Conservation (phyloP, 2,888 invertebrate species). For the Melipona bicolor region DNA sequence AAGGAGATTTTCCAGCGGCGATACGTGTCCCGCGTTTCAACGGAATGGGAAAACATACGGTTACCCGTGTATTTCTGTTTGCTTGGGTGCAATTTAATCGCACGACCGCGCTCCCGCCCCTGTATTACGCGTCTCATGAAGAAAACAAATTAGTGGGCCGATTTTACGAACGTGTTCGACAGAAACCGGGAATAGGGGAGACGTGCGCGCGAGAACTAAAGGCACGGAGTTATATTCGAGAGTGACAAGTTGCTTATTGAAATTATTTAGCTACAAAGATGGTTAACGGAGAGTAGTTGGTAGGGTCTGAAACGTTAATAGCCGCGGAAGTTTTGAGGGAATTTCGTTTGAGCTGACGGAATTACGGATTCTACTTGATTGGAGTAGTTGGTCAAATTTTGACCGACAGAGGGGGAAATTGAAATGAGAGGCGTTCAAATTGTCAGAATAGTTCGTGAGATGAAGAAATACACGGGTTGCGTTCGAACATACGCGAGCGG, state of each 20-base stretch:
- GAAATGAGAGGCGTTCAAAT: neutral
- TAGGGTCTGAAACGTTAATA: slow-evolving; percentile 20
- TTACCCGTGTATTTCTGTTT: neutral
- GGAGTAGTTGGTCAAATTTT: slow-evolving; percentile 4
- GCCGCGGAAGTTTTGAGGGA: neutral
- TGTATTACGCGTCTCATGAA: slow-evolving; percentile 28
- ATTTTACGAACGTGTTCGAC: slow-evolving; percentile 17
- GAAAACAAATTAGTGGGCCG: slow-evolving; percentile 34
- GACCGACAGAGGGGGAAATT: neutral
- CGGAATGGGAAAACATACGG: neutral
- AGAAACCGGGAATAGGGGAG: neutral
- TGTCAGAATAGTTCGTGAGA: neutral
- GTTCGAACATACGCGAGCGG: neutral
- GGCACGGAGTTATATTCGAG: neutral
- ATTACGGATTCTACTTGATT: slow-evolving; percentile 19
- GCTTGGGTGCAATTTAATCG: slow-evolving; percentile 28
- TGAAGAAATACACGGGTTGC: neutral
- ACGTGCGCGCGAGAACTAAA: neutral
- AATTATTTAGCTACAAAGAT: slow-evolving; percentile 22
- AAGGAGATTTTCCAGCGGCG: slow-evolving; percentile 32
- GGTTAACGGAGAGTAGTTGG: neutral
- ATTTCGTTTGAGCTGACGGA: slow-evolving; percentile 9
- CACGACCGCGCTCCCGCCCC: neutral
- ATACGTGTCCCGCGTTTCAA: slow-evolving; percentile 56
- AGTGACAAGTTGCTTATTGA: slow-evolving; percentile 19